Base-by-base conservation (phyloP, 2,888 invertebrate genomes). In the Nymphalis urticae region DNA sequence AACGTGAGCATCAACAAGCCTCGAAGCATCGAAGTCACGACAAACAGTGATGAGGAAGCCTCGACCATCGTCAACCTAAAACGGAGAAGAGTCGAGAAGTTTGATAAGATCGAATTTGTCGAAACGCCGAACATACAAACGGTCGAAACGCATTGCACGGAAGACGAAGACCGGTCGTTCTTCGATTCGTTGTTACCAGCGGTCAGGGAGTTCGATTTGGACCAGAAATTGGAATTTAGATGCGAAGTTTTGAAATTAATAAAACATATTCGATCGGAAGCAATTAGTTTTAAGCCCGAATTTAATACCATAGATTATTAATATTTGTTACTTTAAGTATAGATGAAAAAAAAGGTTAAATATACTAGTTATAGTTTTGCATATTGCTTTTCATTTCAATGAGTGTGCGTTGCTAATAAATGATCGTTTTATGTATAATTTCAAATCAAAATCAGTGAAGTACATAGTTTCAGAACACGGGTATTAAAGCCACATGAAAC, bases 141-240 rank as follows among this genome's bases (percentile, higher is more conserved):
- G 63, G 81, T 77, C 62, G 62, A 75, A 2, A 53, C 54, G 6
- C n/a, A 36, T 17, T 17, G 27, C 10, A 27, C 16, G 17, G 62
- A 66, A 56, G 89, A 90, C 50, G 90, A 88, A n/a, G 90, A 90
- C 58, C 82, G 80, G 65, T 85, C 86, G 19, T 90, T 90, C 72
- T 90, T 90, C 74, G 86, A 89, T 62, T 90, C 90, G 0, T 78
- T 90, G 17, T 66, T 90, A 61, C 90, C 90, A 1, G 87, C 87
- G 2, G 85, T 89, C 5, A 83, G 86, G 66, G 80, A 82, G 61
- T 88, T 90, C 70, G 81, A 85, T 74, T 74, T 88, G 68, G 90
- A 90, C 71, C 86, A 87, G 71, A 90, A 90, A 73, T 67, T 90
- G 62, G 87, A 88, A 64, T 88, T 90, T 66, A 83, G 90, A 2